Evolutionary conservation across 2,113 vertebrate genomes (phyloP).

Genomic region (Channa argus): DNA sequence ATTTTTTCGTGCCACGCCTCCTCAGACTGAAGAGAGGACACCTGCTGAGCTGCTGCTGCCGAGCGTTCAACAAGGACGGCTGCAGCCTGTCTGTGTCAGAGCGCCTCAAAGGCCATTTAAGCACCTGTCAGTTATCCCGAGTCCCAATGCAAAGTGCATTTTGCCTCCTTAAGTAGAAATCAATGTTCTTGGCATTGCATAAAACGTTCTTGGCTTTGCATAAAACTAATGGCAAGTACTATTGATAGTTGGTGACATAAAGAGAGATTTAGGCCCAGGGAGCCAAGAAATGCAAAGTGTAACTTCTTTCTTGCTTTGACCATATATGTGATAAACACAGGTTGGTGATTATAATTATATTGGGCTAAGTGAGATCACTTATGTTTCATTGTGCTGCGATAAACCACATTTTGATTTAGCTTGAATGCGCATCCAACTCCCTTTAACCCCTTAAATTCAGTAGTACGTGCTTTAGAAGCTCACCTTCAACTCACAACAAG

Average conservation of each 20-base stretch:
- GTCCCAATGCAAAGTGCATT: constrained; percentile 13
- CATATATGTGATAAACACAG: too few species aligned
- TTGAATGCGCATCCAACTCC: not conserved
- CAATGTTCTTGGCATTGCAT: constrained; percentile 5
- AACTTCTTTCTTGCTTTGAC: not conserved
- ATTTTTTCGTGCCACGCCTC: not conserved
- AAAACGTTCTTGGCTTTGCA: not conserved
- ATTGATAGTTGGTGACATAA: not conserved
- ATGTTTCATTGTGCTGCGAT: too few species aligned
- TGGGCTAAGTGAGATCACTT: too few species aligned
- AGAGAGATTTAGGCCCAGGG: not conserved
- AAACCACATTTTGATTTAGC: too few species aligned
- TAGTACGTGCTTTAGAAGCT: constrained; percentile 1
- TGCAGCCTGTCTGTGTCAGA: constrained; percentile 10
- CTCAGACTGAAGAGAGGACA: constrained; percentile 4
- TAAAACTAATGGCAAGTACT: too few species aligned
- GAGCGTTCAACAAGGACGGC: not conserved
- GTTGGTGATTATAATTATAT: too few species aligned
- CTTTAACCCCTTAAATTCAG: not conserved
- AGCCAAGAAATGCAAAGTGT: not conserved
- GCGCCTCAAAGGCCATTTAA: constrained; percentile 13
- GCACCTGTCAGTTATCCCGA: constrained; percentile 17
- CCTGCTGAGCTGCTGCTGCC: constrained; percentile 28
- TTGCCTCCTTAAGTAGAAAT: constrained; percentile 25
- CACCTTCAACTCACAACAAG: not conserved